Base-by-base conservation (phyloP, 1,140 invertebrate species). In the Sminthurinus signatus region DNA sequence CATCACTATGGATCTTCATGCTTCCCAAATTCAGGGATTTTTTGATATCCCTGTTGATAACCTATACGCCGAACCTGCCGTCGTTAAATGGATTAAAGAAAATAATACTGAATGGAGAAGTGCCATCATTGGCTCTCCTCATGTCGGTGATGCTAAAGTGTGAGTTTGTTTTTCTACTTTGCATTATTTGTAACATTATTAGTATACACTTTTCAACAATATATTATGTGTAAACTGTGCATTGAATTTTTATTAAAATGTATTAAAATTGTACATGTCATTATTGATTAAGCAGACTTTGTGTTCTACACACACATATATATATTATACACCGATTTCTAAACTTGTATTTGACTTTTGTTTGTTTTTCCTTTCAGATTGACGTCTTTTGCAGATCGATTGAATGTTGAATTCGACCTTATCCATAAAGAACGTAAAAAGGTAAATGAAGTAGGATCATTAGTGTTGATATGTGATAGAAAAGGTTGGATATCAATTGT, bases 11-110 rank as follows among this genome's bases (percentile, higher is more conserved):
- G 96, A 99, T 78, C 82, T 99, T 29, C 96, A 99, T 79, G 93
- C 96, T 25, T 97, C 94, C 67, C 96, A 99, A 81, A 99, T 99
- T 75, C 96, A 97, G 82, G 96, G 96, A 36, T 99, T 99, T 79
- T 99, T 99, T 77, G 96, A 99, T 78, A 99, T 99, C 76, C 96
- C 96, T 51, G 96, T 99, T 1, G 96, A 99, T 76, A 99, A 99
- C 80, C 79, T 99, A 55, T 98, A 96, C 77, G 96, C 96, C 28
- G 96, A 99, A 76, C 96, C 96, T 63, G 95, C 96, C 15, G 94
- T 98, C 51, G 82, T 98, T 17, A 97, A 98, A 77, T 99, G 96
- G 95, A 98, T 99, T 65, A 93, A 91, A 78, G 93, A 98, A 77
- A 96, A 98, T 75, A 98, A 98, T 77, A 79, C 86, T n/a, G 93